A percentile compares a stretch with the other conserved stretches of the same genome.
Evolutionary conservation across 2,888 invertebrate species (phyloP).

Genomic region (Hymenopus coronatus): DNA sequence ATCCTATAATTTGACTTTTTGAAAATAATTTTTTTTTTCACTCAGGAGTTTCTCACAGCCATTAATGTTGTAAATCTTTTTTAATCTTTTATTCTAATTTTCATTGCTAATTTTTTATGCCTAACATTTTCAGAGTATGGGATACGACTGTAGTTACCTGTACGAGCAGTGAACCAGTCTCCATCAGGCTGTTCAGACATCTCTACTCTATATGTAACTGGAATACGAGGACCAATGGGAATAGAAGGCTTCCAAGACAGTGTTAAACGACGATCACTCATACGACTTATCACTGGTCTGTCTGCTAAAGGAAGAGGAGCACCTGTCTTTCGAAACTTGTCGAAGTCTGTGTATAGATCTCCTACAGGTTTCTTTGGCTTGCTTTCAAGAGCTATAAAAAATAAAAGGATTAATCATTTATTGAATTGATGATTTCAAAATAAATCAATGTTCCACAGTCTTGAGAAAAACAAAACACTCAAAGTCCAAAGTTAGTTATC

Average conservation of each 20-base stretch:
- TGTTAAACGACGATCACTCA: slow-evolving; percentile 85
- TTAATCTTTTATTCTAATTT: slow-evolving; percentile 13
- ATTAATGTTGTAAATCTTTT: background rate
- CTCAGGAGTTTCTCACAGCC: background rate
- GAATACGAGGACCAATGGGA: slow-evolving; percentile 79
- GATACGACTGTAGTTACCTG: slow-evolving; percentile 50
- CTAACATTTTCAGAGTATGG: background rate
- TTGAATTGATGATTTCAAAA: too few species aligned
- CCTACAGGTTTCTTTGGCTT: slow-evolving; percentile 44
- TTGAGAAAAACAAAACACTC: too few species aligned
- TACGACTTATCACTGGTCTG: slow-evolving; percentile 86
- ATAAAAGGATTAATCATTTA: too few species aligned
- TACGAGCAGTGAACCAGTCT: slow-evolving; percentile 87
- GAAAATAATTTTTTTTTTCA: background rate
- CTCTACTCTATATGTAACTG: slow-evolving; percentile 93
- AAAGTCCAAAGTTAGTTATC: too few species aligned
- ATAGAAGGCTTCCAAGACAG: slow-evolving; percentile 94
- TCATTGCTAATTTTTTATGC: background rate
- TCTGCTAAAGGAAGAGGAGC: slow-evolving; percentile 86
- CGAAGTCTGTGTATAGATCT: slow-evolving; percentile 81
- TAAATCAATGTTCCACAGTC: too few species aligned
- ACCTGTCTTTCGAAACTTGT: slow-evolving; percentile 77
- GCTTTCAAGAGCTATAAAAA: slow-evolving; percentile 57
- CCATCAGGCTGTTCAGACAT: slow-evolving; percentile 89
- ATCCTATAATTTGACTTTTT: background rate